phyloP scores from a whole-genome alignment of 2,797 vertebrate species.

The Anguilla pacifica region DNA sequence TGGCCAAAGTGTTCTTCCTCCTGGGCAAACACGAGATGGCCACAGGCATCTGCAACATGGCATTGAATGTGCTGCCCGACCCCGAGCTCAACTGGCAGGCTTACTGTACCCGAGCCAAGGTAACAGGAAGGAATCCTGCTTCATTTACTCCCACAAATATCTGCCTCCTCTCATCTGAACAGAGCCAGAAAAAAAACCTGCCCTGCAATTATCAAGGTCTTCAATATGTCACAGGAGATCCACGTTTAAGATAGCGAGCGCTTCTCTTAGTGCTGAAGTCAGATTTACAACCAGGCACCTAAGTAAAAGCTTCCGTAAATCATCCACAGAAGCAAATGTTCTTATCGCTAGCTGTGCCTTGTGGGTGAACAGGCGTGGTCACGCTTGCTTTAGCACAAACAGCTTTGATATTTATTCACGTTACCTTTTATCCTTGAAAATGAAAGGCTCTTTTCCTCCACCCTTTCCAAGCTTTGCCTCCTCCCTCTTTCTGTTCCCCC shows the following conservation, averaged over 20 bases:
- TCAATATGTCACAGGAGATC: background rate
- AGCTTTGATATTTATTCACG: background rate
- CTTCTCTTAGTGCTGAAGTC: background rate
- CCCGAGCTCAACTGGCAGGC: conserved; percentile 82
- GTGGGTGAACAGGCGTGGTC: background rate
- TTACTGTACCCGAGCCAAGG: conserved; percentile 81
- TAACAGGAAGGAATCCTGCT: conserved; percentile 36
- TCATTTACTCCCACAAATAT: background rate
- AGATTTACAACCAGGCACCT: background rate
- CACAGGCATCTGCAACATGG: conserved; percentile 80
- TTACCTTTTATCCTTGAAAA: background rate
- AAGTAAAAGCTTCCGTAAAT: background rate
- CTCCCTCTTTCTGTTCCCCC: background rate
- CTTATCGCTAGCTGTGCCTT: background rate
- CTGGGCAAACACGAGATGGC: conserved; percentile 81
- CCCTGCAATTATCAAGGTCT: background rate
- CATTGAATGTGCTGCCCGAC: conserved; percentile 74
- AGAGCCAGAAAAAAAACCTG: background rate
- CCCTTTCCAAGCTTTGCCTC: background rate
- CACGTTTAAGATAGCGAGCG: background rate
- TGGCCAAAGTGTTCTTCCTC: conserved; percentile 76
- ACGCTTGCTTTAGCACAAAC: background rate
- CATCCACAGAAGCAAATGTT: background rate
- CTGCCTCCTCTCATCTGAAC: background rate
- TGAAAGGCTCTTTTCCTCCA: background rate